Conservation (phyloP, 2,797 vertebrate species). For the Columba guinea region DNA sequence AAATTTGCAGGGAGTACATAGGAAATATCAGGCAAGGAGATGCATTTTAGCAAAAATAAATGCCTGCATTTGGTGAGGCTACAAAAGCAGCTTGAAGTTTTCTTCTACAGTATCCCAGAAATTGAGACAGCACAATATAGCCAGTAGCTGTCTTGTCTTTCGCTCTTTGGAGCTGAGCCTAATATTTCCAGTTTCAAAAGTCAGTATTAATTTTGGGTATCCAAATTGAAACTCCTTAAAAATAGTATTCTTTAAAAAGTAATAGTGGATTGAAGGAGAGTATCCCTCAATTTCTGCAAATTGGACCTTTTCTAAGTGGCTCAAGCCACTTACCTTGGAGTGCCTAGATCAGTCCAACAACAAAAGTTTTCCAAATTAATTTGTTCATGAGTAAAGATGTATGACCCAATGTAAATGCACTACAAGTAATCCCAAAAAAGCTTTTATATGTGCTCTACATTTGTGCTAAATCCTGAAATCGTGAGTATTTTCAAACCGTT, state of each 20-base stretch:
- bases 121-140: neutral
- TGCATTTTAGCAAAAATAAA: neutral
- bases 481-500: neutral
- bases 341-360: neutral
- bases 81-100: neutral
- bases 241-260: neutral
- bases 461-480: neutral
- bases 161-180: neutral
- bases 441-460: neutral
- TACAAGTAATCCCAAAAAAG: neutral
- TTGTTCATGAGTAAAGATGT: neutral
- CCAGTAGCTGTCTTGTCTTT: neutral
- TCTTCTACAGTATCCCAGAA: neutral
- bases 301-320: neutral
- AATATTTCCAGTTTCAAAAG: neutral
- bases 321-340: neutral
- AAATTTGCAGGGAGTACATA: neutral
- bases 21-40: accelerated
- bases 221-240: neutral
- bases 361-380: neutral
- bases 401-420: neutral
- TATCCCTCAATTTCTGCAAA: neutral
- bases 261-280: neutral
- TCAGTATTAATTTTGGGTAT: neutral
- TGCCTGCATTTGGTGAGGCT: neutral